Evolutionary conservation across 2,888 invertebrate species (phyloP).

Genomic region (Hyles lineata): DNA sequence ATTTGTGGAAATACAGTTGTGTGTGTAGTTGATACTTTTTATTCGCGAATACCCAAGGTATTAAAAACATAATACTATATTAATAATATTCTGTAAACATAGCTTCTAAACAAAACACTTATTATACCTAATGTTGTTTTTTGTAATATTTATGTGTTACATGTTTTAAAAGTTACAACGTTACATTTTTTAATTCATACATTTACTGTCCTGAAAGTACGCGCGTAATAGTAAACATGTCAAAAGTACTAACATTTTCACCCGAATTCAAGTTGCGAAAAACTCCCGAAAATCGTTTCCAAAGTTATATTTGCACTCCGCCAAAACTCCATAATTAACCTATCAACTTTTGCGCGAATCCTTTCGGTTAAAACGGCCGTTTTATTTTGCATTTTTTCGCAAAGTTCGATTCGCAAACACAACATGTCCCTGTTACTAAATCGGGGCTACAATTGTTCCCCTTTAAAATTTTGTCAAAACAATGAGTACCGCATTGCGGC

Average conservation of each 20-base stretch:
- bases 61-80: no score
- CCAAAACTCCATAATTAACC: slow-evolving; percentile 15
- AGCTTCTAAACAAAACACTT: no score
- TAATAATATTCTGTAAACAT: no score
- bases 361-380: slow-evolving; percentile 24
- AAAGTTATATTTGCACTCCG: neutral
- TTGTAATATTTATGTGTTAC: no score
- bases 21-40: no score
- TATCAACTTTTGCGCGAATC: slow-evolving; percentile 14
- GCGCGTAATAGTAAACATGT: neutral
- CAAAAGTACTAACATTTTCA: neutral
- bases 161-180: no score
- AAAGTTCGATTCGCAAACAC: slow-evolving; percentile 39
- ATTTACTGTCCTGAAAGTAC: no score
- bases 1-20: no score
- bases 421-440: slow-evolving; percentile 36
- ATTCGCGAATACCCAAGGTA: no score
- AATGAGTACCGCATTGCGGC: slow-evolving; percentile 71
- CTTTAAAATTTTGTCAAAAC: slow-evolving; percentile 52
- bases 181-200: no score
- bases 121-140: no score
- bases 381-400: slow-evolving; percentile 31
- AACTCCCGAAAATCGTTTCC: neutral
- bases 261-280: neutral
- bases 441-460: slow-evolving; percentile 42